phyloP scores from a whole-genome alignment of 1,140 invertebrate species.

The Bombus affinis region DNA sequence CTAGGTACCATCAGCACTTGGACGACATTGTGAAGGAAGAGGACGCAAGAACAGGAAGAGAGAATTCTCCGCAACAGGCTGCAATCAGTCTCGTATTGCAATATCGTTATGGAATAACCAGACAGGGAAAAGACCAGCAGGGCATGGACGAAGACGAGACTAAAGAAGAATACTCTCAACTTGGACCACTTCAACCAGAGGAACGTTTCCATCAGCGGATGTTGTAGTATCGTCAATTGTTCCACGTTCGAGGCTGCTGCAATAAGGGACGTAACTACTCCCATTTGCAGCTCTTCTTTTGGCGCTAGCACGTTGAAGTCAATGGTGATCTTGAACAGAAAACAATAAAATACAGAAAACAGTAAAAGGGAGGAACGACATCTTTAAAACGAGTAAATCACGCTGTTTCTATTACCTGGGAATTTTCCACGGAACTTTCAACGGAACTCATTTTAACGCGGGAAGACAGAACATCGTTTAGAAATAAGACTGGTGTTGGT shows the following conservation, averaged over 20 bases:
- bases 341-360: background rate
- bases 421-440: constrained; percentile 24
- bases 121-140: constrained; percentile 66
- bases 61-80: background rate
- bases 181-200: constrained; percentile 81
- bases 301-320: constrained; percentile 72
- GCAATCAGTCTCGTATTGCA: background rate
- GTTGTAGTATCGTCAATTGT: constrained; percentile 75
- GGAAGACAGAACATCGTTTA: constrained; percentile 49
- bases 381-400: background rate
- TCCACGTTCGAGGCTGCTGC: constrained; percentile 55
- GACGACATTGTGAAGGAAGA: constrained; percentile 37
- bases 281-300: constrained; percentile 70
- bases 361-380: too few relatives aligned
- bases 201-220: constrained; percentile 82
- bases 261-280: constrained; percentile 70
- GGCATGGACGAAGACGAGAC: constrained; percentile 77
- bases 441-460: constrained; percentile 5
- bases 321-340: constrained; percentile 62
- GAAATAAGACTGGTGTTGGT: constrained; percentile 28
- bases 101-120: constrained; percentile 42
- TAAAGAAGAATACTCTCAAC: constrained; percentile 78
- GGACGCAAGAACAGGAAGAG: constrained; percentile 5
- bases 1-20: constrained; percentile 51
- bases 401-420: constrained; percentile 25